Evolutionary conservation across 1,140 invertebrate genomes (phyloP).

Genomic region (Colletes gigas): DNA sequence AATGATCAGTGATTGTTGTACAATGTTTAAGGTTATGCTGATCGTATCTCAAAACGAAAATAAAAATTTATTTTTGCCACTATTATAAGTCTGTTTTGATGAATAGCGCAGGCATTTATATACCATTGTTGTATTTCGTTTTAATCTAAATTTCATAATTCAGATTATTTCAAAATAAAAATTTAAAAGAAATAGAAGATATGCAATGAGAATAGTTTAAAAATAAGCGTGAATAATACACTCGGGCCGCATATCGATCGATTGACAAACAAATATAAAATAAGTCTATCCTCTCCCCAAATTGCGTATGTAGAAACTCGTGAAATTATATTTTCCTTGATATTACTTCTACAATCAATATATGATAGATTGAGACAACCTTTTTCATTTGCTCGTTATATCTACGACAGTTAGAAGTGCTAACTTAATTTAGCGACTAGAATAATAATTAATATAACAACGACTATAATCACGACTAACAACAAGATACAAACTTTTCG

Average conservation of each 20-base stretch:
- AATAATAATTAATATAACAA: constrained; percentile 83
- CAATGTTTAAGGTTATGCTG: neutral
- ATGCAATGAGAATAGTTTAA: neutral
- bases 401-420: constrained; percentile 66
- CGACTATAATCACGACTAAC: constrained; percentile 83
- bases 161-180: neutral
- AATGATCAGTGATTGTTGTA: constrained; percentile 1
- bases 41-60: neutral
- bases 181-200: neutral
- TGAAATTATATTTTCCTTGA: constrained; percentile 45
- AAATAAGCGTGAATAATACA: constrained; percentile 7
- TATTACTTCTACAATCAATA: constrained; percentile 29
- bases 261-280: constrained; percentile 61
- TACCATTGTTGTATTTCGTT: constrained; percentile 6
- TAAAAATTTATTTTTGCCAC: neutral
- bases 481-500: constrained; percentile 87
- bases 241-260: constrained; percentile 21
- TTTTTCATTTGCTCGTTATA: constrained; percentile 60
- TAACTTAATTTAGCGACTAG: constrained; percentile 79
- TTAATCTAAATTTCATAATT: constrained; percentile 7
- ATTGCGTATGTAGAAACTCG: constrained; percentile 50
- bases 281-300: constrained; percentile 63
- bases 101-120: neutral
- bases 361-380: constrained; percentile 76
- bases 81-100: neutral